Base-by-base conservation (phyloP, 2,113 vertebrate genomes). In the Agelaius tricolor region DNA sequence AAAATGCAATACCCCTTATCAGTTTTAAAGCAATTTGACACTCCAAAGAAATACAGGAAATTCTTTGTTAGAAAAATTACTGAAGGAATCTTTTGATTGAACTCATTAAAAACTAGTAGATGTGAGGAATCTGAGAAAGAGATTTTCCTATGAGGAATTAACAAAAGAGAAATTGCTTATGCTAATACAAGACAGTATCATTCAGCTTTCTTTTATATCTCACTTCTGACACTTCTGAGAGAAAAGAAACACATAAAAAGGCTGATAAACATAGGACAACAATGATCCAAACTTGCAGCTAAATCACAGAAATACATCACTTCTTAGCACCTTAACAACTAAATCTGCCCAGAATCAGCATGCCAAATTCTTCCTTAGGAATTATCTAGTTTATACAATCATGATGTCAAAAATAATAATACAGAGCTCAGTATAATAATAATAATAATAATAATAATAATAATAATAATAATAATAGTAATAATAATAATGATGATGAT, bases 41-140 rank as follows among this genome's bases (percentile, higher is more conserved):
- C 52, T 65, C 55, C 67, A 33, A 59, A 76, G 51, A 89, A 89
- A 88, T 35, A 67, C 6, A 74, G 16, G 35, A 92, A 65, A 72
- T 24, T 87, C 86, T 94, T 11, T 92, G 33, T 71, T 54, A 17
- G 73, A 80, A 77, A 95, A 94, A 94, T 72, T 87, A 87, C 24
- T 37, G n/a, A 77, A 37, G 23, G 62, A 85, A 90, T 93, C 68
- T 51, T 66, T 73, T 74, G 46, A 92, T 1, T 52, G 33, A 91
- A 71, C 80, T 95, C 13, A 92, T 69, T 49, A 96, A 84, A 88
- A 61, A 66, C 46, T 62, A 92, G 61, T 43, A 89, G 62, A 39
- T 91, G 55, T 46, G 51, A 89, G 65, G 63, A 78, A 43, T 28
- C 26, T 18, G 37, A 84, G 33, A 31, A 78, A 89, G 74, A 84